Percentiles rank a stretch among this genome's conserved stretches.
Conservation (phyloP, 2,888 invertebrate genomes). For the Drosophila nr. perissopoda region DNA sequence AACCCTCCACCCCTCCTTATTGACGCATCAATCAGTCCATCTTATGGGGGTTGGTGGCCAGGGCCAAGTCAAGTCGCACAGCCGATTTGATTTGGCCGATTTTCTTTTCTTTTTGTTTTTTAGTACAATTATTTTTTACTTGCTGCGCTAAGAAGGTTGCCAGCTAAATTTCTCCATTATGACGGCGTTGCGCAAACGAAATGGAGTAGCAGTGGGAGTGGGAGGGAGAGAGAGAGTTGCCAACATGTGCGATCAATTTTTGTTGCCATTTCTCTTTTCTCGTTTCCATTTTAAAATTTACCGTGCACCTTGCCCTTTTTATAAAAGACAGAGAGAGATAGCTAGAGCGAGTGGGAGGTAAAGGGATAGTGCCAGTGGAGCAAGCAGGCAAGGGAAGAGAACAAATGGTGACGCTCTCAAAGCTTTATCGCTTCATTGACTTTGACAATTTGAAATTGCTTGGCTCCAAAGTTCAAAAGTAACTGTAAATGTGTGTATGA, state of each 20-base stretch:
- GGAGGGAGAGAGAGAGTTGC: constrained; percentile 14
- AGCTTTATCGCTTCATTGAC: constrained; percentile 62
- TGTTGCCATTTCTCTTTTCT: constrained; percentile 19
- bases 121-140: constrained; percentile 64
- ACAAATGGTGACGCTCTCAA: constrained; percentile 11
- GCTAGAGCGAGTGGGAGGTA: background rate
- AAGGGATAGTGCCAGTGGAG: background rate
- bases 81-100: constrained; percentile 15
- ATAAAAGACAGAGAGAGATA: constrained; percentile 19
- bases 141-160: constrained; percentile 26
- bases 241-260: constrained; percentile 41
- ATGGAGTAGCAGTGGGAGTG: background rate
- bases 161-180: constrained; percentile 49
- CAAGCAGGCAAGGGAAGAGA: constrained; percentile 2
- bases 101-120: constrained; percentile 13
- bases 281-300: constrained; percentile 35
- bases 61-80: constrained; percentile 15
- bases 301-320: constrained; percentile 17
- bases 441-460: constrained; percentile 61
- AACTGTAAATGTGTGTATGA: constrained; percentile 25
- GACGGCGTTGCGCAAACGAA: constrained; percentile 10
- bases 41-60: constrained; percentile 31
- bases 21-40: constrained; percentile 62
- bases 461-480: constrained; percentile 67
- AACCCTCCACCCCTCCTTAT: background rate